Base-by-base conservation (phyloP, 1,140 invertebrate genomes). In the Melanaphis sacchari region DNA sequence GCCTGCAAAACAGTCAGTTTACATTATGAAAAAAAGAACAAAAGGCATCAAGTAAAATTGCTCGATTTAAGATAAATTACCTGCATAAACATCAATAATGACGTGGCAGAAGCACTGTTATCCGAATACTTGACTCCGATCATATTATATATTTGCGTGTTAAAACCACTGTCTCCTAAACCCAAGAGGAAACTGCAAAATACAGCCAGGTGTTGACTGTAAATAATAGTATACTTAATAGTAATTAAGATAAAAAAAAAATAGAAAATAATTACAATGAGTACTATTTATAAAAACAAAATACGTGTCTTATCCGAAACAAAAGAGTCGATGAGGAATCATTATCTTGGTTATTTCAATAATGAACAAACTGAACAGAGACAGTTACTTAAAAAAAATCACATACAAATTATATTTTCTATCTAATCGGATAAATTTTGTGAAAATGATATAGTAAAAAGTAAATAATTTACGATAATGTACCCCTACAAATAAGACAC, bases 121-220 rank as follows among this genome's bases (percentile, higher is more conserved):
- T 94, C 93, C 1, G 94, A 94, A 40, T 94, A 99, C 46, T 99
- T 96, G 15, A 97, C 96, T 6, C 98, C 99, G 7, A 99, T 95
- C 38, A 99, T 97, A 0, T 98, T 98, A 95, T 99, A 99, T 38
- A 99, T 97, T 95, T 99, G 99, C 0, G 99, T 99, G 94, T 99
- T 99, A 95, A 97, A 99, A 95, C 98, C 99, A 41, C 98, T 97
- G 95, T 99, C 99, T 9, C 98, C 99, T 94, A 99, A 97, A 22
- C 99, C 99, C 0, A 99, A 95, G 0, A 99, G 95, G 94, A 99
- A 98, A 94, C 98, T 98, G 95, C 98, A 98, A 31, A 98, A 95
- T 95, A 99, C 96, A 0, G 98, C 99, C 52, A 99, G 95, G 90
- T 95, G 95, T 89, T 95, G 94, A 94, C 96, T 97, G 95, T 93